These are phyloP conservation scores for Cacatua alba DNA, from an alignment of 2,113 vertebrate species.

Conservation along the genomic window DNA sequence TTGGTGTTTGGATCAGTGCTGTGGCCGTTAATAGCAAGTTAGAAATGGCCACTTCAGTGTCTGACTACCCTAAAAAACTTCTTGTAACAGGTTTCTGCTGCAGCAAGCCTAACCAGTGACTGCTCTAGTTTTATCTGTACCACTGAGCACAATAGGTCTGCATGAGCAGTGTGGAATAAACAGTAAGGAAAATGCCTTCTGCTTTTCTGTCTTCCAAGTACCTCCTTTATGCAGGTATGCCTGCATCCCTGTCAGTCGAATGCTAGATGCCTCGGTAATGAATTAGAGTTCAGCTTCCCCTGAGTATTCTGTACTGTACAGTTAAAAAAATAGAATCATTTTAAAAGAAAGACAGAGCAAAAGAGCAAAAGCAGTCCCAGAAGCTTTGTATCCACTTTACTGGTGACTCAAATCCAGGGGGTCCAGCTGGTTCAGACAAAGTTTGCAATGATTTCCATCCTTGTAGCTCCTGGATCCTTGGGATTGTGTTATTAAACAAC, in stretches of 20 bases:
- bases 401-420: not conserved
- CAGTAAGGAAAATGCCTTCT: not conserved
- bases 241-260: not conserved
- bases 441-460: conserved; percentile 1
- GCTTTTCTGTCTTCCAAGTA: not conserved
- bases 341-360: conserved; percentile 37
- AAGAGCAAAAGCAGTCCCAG: conserved; percentile 33
- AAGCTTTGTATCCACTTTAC: conserved; percentile 16
- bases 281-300: conserved; percentile 23
- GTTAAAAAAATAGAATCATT: not conserved
- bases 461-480: conserved; percentile 7
- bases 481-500: not conserved
- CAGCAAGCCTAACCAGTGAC: not conserved
- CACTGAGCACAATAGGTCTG: not conserved
- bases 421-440: conserved; percentile 14
- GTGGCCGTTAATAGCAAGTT: not conserved
- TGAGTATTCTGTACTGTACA: not conserved
- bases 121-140: not conserved
- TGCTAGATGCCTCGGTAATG: not conserved
- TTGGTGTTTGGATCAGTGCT: not conserved
- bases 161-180: too few relatives aligned
- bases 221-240: not conserved
- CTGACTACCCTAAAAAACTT: not conserved
- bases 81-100: not conserved
- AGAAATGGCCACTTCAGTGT: not conserved